Percentiles rank a stretch among this genome's conserved stretches.
Evolutionary conservation across 1,140 invertebrate species (phyloP).

Genomic region (Bombus pyrosoma): DNA sequence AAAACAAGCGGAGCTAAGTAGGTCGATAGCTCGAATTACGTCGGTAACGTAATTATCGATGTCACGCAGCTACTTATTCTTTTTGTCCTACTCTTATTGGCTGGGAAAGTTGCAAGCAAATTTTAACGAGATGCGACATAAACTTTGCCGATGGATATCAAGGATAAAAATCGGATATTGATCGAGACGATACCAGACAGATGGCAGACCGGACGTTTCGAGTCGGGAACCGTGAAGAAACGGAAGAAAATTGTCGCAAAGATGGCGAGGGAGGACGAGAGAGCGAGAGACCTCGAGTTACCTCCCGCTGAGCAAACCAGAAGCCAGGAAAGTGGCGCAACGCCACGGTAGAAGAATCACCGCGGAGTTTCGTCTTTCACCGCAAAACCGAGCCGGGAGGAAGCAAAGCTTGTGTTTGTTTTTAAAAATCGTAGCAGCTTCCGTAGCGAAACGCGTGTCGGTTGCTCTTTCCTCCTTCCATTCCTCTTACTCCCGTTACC

Average conservation of each 20-base stretch:
- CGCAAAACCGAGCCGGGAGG: constrained; percentile 63
- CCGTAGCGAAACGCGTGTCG: constrained; percentile 27
- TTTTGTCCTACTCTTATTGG: too few species aligned
- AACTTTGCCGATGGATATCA: background rate
- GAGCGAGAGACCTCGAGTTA: constrained; percentile 54
- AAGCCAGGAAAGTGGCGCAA: constrained; percentile 69
- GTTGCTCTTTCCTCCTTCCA: background rate
- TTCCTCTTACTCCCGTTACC: background rate
- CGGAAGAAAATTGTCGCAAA: background rate
- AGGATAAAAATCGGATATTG: background rate
- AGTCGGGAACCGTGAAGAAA: background rate
- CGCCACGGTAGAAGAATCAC: constrained; percentile 52
- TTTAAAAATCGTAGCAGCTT: constrained; percentile 55
- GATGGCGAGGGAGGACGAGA: background rate
- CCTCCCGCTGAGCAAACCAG: constrained; percentile 54
- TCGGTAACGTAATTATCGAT: too few species aligned
- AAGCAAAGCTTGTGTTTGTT: constrained; percentile 53
- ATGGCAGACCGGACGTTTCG: background rate
- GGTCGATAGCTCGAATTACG: too few species aligned
- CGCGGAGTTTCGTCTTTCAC: constrained; percentile 68
- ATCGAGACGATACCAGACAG: background rate
- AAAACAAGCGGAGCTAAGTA: too few species aligned
- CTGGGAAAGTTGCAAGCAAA: too few species aligned
- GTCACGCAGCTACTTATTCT: too few species aligned
- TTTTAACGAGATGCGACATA: too few species aligned